Base-by-base conservation (phyloP, 2,797 vertebrate species). In the Silurus aristotelis region DNA sequence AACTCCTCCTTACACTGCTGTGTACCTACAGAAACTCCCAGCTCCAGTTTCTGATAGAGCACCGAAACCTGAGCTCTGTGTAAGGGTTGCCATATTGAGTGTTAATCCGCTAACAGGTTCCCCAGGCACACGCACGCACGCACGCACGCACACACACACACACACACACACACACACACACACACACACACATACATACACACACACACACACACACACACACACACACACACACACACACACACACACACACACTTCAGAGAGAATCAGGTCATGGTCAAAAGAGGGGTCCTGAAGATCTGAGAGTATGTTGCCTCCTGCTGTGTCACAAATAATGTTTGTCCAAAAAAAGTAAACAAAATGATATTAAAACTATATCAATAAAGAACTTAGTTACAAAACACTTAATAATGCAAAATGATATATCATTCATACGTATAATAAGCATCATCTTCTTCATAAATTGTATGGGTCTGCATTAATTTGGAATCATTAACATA, bases 11-110 rank as follows among this genome's bases (percentile, higher is more conserved):
- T 46, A n/a, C 20, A 12, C 52, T 31, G 25, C 10, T 63, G 64
- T 52, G 52, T 27, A 17, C 73, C n/a, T 52, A 22, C 20, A 72
- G 43, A 72, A 2, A 17, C 19, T 19, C 19, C 31, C 22, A 55
- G 6, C 15, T 80, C 20, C 77, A 46, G 60, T 64, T 64, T 64
- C 77, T 48, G 48, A 48, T 48, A 64, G 7, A 38, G 38, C 77
- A 64, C 77, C 77, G 77, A 80, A 80, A 80, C 77, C 7, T 80
- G 77, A 80, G 77, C 60, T 48, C 38, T 9, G 8, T 6, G 3
- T 1, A 14, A 3, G 1, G 61, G 78, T 80, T 64, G 78, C 78
- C 78, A 80, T 22, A 64, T 80, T 48, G 38, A 1, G 1, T 10
- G 13, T 1, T 0, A 64, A 2, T 66, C 78, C 8, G 5, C 2